Percentiles rank a stretch among this genome's conserved stretches.
Evolutionary conservation across 2,797 vertebrate genomes (phyloP).

Genomic region (Parauchenoglanis ngamensis): DNA sequence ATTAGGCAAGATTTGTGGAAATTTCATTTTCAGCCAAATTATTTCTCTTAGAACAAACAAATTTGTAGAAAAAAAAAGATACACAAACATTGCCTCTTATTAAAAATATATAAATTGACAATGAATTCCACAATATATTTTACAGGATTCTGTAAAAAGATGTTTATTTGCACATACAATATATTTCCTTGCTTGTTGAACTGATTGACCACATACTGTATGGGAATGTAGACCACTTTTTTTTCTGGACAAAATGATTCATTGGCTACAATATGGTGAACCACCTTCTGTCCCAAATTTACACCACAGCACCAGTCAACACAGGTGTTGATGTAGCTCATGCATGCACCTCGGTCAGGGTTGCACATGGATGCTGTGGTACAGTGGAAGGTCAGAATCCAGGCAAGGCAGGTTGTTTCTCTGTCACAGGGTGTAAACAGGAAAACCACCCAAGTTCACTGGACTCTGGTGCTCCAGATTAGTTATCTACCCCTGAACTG

Average conservation of each 20-base stretch:
- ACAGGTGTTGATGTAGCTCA: not conserved
- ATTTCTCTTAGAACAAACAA: not conserved
- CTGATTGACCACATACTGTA: conserved; percentile 34
- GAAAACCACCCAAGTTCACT: not conserved
- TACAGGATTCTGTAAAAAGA: conserved; percentile 24
- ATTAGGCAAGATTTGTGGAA: not conserved
- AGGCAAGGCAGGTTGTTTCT: not conserved
- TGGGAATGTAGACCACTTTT: conserved; percentile 34
- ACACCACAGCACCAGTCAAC: conserved; percentile 24
- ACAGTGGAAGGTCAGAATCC: not conserved
- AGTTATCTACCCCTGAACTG: not conserved
- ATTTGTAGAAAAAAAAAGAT: not conserved
- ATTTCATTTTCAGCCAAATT: not conserved
- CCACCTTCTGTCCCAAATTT: conserved; percentile 5
- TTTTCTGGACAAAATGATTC: conserved; percentile 5
- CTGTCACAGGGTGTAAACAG: not conserved
- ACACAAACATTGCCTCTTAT: not conserved
- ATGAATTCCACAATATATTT: not conserved
- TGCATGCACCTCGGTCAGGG: not conserved
- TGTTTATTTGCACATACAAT: conserved; percentile 56
- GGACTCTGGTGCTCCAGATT: not conserved
- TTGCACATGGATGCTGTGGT: not conserved
- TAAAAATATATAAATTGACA: not conserved
- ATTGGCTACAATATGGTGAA: conserved; percentile 44
- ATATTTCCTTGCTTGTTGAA: conserved; percentile 34